Conservation (phyloP, 2,888 invertebrate genomes). For the Oscheius sp. region DNA sequence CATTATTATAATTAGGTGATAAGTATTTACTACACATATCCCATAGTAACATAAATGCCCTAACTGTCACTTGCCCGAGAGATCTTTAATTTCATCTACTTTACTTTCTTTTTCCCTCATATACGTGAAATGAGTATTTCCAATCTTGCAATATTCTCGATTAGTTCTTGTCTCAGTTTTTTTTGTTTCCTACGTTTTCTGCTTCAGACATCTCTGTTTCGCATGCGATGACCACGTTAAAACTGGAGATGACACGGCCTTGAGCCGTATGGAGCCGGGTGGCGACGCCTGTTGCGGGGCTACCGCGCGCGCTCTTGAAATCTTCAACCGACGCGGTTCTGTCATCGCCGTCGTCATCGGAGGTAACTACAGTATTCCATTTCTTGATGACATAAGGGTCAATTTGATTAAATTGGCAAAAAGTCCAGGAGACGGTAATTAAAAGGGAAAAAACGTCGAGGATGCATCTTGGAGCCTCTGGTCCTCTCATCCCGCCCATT, state of each 20-base stretch:
- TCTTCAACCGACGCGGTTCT: constrained; percentile 60
- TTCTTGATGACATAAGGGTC: background rate
- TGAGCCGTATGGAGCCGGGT: constrained; percentile 28
- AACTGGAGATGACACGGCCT: constrained; percentile 15
- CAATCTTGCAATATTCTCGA: background rate
- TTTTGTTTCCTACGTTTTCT: background rate
- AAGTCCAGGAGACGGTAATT: constrained; percentile 19
- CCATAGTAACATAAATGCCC: too few species aligned
- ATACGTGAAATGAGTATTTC: background rate
- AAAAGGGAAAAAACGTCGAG: constrained; percentile 17
- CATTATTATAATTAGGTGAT: too few species aligned
- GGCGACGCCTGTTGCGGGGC: constrained; percentile 38
- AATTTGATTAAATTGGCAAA: constrained; percentile 1
- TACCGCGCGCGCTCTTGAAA: constrained; percentile 54
- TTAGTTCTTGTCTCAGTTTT: background rate
- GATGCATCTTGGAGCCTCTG: constrained; percentile 7
- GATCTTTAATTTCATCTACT: too few species aligned
- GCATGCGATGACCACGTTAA: background rate
- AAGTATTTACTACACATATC: too few species aligned
- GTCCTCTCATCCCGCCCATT: background rate
- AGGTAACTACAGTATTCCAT: constrained; percentile 36
- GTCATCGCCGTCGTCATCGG: constrained; percentile 61
- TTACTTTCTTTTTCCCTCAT: too few species aligned
- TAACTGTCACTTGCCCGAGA: background rate
- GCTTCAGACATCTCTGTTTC: background rate